Percentiles rank a stretch among this genome's conserved stretches.
Evolutionary conservation across 2,797 vertebrate genomes (phyloP).

Genomic region (Acanthornis magna): DNA sequence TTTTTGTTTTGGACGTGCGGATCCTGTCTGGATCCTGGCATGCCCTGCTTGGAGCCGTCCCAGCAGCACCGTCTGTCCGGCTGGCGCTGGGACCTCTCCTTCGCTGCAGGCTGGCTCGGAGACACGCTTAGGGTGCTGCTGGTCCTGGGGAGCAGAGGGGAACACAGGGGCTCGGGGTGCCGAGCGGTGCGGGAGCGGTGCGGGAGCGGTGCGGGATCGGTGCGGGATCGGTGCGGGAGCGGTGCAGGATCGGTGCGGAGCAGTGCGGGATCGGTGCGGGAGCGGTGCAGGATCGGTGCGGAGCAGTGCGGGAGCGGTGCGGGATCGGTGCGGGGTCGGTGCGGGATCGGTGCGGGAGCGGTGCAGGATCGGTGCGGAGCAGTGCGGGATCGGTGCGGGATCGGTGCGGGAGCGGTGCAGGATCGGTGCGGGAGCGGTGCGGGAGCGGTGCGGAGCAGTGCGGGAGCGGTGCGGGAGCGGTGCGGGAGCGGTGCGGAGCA

Average conservation of each 20-base stretch:
- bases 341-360: neutral
- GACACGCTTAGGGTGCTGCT: neutral
- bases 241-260: neutral
- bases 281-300: neutral
- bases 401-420: neutral
- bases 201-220: neutral
- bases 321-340: neutral
- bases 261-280: neutral
- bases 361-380: neutral
- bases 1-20: neutral
- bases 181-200: neutral
- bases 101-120: neutral
- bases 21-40: neutral
- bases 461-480: neutral
- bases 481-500: neutral
- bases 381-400: neutral
- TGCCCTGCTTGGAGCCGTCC: neutral
- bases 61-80: neutral
- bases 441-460: no score
- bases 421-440: neutral
- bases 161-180: neutral
- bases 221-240: neutral
- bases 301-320: neutral
- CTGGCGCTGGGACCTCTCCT: neutral
- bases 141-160: neutral